Conservation (phyloP, 1,140 invertebrate species). For the Drosophila oshimai region DNA sequence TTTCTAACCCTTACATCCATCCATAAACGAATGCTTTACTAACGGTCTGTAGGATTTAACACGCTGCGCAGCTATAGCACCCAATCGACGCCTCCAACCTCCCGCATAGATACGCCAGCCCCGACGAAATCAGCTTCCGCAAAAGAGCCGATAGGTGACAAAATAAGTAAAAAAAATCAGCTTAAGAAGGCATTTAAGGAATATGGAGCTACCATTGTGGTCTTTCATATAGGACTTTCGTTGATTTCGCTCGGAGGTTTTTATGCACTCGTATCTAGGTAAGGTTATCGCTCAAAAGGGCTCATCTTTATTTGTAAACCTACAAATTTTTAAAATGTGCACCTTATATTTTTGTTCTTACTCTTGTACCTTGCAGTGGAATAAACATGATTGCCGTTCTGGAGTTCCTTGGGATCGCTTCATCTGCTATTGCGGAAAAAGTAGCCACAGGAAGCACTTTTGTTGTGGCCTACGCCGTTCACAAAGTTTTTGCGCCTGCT, state of each 20-base stretch:
- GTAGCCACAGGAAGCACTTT: constrained; percentile 91
- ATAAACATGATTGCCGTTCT: constrained; percentile 89
- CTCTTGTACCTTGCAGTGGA: too few relatives aligned
- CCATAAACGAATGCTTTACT: too few relatives aligned
- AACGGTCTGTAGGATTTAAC: too few relatives aligned
- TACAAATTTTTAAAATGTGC: too few relatives aligned
- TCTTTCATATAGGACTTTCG: constrained; percentile 94
- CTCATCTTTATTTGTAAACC: too few relatives aligned
- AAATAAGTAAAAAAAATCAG: constrained; percentile 84
- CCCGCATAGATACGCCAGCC: background rate
- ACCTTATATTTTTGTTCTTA: too few relatives aligned
- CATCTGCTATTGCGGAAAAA: constrained; percentile 77
- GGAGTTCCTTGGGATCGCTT: constrained; percentile 83
- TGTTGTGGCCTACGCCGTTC: constrained; percentile 94
- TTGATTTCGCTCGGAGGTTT: constrained; percentile 92
- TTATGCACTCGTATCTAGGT: constrained; percentile 90
- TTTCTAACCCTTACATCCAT: too few relatives aligned
- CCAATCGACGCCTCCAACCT: background rate
- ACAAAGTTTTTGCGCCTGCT: constrained; percentile 94
- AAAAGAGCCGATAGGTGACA: background rate
- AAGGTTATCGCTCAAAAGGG: too few relatives aligned
- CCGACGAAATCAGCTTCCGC: background rate
- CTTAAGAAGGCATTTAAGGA: constrained; percentile 92
- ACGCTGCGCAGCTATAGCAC: background rate
- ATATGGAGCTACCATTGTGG: constrained; percentile 93